Evolutionary conservation across 2,888 invertebrate genomes (phyloP).

Genomic region (Brachypterus glaber): DNA sequence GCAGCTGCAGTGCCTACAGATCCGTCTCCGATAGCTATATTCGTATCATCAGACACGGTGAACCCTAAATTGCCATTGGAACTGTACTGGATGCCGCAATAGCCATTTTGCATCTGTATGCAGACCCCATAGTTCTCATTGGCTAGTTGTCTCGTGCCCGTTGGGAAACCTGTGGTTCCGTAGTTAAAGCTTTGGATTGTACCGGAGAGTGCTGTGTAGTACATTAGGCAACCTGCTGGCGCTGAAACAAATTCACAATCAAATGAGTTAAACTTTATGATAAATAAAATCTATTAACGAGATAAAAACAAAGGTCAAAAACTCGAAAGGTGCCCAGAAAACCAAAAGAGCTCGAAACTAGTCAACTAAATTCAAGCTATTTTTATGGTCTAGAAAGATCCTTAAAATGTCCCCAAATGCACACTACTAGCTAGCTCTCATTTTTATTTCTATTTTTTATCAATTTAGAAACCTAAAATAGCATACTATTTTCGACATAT

Average conservation of each 20-base stretch:
- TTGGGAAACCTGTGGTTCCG: conserved; percentile 41
- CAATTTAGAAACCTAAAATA: too few species aligned
- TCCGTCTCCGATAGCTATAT: conserved; percentile 48
- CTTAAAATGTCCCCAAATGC: too few species aligned
- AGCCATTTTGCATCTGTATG: conserved; percentile 60
- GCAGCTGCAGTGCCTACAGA: conserved; percentile 47
- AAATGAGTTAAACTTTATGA: too few species aligned
- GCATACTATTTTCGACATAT: too few species aligned
- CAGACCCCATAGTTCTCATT: conserved; percentile 70
- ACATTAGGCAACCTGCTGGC: conserved; percentile 68
- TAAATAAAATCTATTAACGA: too few species aligned
- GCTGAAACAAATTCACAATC: conserved; percentile 49
- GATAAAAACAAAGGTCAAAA: too few species aligned
- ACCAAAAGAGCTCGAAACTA: too few species aligned
- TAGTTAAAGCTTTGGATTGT: conserved; percentile 67
- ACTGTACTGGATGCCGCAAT: conserved; percentile 61
- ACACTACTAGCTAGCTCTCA: too few species aligned
- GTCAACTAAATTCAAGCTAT: too few species aligned
- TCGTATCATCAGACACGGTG: conserved; percentile 55
- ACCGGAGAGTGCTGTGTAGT: conserved; percentile 52
- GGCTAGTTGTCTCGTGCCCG: conserved; percentile 59
- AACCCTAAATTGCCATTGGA: conserved; percentile 52
- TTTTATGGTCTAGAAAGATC: too few species aligned
- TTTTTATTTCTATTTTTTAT: too few species aligned
- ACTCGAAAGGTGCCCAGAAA: too few species aligned